These are phyloP conservation scores for Erebia palarica DNA, from an alignment of 2,888 invertebrate genomes.

Conservation along the genomic window DNA sequence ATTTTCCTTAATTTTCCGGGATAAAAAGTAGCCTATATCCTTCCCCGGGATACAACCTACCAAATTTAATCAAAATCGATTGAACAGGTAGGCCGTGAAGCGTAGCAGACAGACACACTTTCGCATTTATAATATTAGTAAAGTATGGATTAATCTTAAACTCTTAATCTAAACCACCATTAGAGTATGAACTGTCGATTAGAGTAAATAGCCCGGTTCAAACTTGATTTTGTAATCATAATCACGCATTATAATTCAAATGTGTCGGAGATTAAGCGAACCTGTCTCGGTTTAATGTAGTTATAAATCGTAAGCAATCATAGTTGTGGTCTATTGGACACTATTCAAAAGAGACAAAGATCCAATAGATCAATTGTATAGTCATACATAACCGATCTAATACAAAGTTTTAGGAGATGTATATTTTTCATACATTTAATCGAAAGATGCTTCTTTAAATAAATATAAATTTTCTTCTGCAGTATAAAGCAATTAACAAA, in stretches of 20 bases:
- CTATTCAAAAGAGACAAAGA: constrained; percentile 7
- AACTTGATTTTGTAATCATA: constrained; percentile 25
- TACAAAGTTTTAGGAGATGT: too few relatives aligned
- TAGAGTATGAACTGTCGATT: constrained; percentile 19
- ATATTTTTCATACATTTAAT: too few relatives aligned
- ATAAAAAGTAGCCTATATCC: too few relatives aligned
- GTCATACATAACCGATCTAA: too few relatives aligned
- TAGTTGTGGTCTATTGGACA: constrained; percentile 2
- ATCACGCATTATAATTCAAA: constrained; percentile 27
- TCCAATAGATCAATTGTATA: background rate
- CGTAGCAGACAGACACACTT: too few relatives aligned
- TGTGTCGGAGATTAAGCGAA: constrained; percentile 24
- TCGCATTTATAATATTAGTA: background rate
- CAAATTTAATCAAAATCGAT: too few relatives aligned
- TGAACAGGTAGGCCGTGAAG: too few relatives aligned
- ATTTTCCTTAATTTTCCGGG: too few relatives aligned
- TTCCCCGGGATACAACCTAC: too few relatives aligned
- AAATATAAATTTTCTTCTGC: too few relatives aligned
- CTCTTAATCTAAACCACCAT: constrained; percentile 12
- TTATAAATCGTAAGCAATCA: constrained; percentile 11
- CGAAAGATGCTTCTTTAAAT: too few relatives aligned
- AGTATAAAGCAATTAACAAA: too few relatives aligned
- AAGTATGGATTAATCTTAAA: background rate
- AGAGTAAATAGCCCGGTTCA: constrained; percentile 11
- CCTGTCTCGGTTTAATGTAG: constrained; percentile 9